Evolutionary conservation across 2,797 vertebrate genomes (phyloP).

Genomic region (Enteromius radiatus): DNA sequence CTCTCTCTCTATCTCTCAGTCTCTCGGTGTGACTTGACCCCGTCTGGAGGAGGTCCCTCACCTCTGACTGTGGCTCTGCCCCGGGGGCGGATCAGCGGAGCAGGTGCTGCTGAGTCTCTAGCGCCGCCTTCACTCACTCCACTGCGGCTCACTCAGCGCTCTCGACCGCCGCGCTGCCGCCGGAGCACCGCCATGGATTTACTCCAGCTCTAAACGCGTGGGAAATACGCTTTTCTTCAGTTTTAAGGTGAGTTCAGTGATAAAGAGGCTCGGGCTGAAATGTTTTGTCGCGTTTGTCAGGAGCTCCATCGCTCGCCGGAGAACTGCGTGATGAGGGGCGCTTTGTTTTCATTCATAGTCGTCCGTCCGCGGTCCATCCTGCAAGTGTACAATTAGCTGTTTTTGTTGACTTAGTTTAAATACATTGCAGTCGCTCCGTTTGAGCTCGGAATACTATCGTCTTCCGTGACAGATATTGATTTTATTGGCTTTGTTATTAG

Average conservation of each 20-base stretch:
- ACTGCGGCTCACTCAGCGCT: conserved; percentile 24
- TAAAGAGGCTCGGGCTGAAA: not conserved
- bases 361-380: not conserved
- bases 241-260: conserved; percentile 45
- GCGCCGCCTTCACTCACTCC: conserved; percentile 46
- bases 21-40: conserved; percentile 33
- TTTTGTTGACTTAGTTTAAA: not conserved
- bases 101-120: conserved; percentile 49
- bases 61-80: conserved; percentile 50
- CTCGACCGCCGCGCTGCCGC: conserved; percentile 31
- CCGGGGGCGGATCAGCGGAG: conserved; percentile 49
- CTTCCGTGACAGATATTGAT: not conserved
- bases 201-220: conserved; percentile 17
- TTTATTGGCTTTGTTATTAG: not conserved
- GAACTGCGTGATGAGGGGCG: conserved; percentile 34
- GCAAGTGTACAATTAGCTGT: not conserved
- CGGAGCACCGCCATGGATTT: conserved; percentile 38
- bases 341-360: conserved; percentile 50
- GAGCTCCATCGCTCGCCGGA: conserved; percentile 28
- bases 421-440: not conserved
- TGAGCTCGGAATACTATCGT: not conserved
- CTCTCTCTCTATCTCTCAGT: not conserved
- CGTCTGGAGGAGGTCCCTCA: conserved; percentile 46
- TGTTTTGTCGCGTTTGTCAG: conserved; percentile 11
- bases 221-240: conserved; percentile 12